Conservation (phyloP, 2,888 invertebrate species). For the Cataglyphis albicans region DNA sequence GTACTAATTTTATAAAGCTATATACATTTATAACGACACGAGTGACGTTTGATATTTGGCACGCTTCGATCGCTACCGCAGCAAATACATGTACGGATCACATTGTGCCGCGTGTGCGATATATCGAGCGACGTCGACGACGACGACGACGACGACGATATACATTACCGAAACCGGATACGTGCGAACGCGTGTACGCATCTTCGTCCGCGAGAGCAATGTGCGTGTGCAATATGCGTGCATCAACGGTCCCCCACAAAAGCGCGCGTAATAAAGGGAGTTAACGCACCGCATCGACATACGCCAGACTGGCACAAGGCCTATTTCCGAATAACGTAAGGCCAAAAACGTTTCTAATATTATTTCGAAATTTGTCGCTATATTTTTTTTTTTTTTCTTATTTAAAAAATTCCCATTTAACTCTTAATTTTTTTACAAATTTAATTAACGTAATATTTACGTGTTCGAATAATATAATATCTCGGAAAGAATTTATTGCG, state of each 20-base stretch:
- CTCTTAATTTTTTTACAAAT: background rate
- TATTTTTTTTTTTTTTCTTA: background rate
- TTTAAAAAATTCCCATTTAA: background rate
- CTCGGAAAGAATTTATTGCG: background rate
- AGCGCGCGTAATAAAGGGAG: constrained; percentile 32
- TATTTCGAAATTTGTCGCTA: no score
- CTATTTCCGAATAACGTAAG: background rate
- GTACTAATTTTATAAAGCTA: constrained; percentile 10
- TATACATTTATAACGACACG: constrained; percentile 16
- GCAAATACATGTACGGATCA: constrained; percentile 33
- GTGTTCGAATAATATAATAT: background rate
- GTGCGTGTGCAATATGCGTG: background rate
- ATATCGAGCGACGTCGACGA: constrained; percentile 57
- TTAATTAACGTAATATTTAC: background rate
- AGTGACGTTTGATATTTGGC: constrained; percentile 7
- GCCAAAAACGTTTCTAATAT: background rate
- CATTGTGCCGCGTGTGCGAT: constrained; percentile 42
- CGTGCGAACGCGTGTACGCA: constrained; percentile 63
- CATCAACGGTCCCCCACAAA: constrained; percentile 5
- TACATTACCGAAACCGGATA: constrained; percentile 71
- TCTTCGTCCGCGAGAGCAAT: constrained; percentile 59
- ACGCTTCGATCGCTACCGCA: constrained; percentile 1
- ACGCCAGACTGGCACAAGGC: background rate
- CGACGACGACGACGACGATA: constrained; percentile 53
- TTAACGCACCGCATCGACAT: constrained; percentile 22